A percentile compares a stretch with the other conserved stretches of the same genome.
phyloP scores from a whole-genome alignment of 1,140 invertebrate species.

The Nephila pilipes region DNA sequence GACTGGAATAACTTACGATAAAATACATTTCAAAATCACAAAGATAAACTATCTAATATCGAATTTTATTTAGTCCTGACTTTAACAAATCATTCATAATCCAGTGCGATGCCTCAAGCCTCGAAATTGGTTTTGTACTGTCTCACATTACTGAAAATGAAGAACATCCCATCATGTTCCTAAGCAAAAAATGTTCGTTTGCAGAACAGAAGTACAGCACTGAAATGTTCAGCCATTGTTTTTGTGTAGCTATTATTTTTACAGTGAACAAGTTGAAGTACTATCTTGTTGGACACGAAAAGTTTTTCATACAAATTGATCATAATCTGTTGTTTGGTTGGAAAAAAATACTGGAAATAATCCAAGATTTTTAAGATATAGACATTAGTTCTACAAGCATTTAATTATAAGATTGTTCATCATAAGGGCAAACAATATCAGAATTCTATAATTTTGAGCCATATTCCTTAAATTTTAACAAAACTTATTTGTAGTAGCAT shows the following conservation, averaged over 20 bases:
- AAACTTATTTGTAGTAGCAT: too few species aligned
- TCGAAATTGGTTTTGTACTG: neutral
- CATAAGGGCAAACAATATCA: neutral
- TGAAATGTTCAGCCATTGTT: neutral
- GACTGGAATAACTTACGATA: neutral
- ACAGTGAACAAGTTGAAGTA: neutral
- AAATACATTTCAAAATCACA: too few species aligned
- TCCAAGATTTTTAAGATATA: neutral
- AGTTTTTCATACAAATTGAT: neutral
- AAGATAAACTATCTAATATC: neutral
- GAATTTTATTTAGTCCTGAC: too few species aligned
- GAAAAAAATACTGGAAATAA: neutral
- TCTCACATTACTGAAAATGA: neutral
- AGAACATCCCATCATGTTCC: neutral
- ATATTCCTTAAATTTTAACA: neutral
- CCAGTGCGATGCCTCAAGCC: neutral
- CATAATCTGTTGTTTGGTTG: neutral
- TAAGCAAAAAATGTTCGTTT: neutral
- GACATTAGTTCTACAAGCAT: neutral
- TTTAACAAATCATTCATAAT: too few species aligned
- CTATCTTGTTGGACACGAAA: constrained; percentile 17
- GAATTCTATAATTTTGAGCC: neutral
- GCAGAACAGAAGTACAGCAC: neutral
- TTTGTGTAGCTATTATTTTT: neutral
- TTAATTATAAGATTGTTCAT: neutral